Percentiles rank a stretch among this genome's conserved stretches.
Evolutionary conservation across 2,113 vertebrate species (phyloP).

Genomic region (Pantherophis guttatus): DNA sequence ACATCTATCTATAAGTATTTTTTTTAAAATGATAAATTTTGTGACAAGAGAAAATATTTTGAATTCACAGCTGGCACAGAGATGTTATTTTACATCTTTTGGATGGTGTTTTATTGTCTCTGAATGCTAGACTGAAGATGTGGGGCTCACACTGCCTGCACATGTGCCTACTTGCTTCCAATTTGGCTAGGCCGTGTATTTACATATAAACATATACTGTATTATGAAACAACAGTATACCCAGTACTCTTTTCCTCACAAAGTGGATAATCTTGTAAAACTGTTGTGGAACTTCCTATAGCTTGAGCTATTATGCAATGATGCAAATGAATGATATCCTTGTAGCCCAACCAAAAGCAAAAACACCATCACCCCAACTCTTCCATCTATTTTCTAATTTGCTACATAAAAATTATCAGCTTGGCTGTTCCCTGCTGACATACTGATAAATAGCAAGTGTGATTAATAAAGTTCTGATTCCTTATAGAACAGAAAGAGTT

Average conservation of each 20-base stretch:
- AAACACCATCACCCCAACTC: not conserved
- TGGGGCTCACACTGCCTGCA: not conserved
- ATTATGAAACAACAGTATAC: not conserved
- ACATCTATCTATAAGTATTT: too few relatives aligned
- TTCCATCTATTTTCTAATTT: not conserved
- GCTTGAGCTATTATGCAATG: not conserved
- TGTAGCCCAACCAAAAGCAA: not conserved
- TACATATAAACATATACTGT: not conserved
- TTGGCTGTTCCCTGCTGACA: slow-evolving; percentile 4
- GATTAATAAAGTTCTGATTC: not conserved
- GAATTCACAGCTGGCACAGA: not conserved
- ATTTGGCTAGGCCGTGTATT: not conserved
- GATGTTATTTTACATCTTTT: not conserved
- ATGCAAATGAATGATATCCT: not conserved
- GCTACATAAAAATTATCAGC: not conserved
- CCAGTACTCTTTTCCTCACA: not conserved
- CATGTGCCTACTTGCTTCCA: not conserved
- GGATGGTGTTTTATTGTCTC: not conserved
- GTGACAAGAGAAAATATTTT: not conserved
- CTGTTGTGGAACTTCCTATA: not conserved
- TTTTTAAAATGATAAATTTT: not conserved
- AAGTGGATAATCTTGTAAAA: not conserved
- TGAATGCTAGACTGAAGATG: not conserved
- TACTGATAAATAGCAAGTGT: slow-evolving; percentile 15
- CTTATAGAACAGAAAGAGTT: not conserved